These are phyloP conservation scores for Prolemur simus DNA, from an alignment of 2,113 vertebrate species.

Conservation along the genomic window DNA sequence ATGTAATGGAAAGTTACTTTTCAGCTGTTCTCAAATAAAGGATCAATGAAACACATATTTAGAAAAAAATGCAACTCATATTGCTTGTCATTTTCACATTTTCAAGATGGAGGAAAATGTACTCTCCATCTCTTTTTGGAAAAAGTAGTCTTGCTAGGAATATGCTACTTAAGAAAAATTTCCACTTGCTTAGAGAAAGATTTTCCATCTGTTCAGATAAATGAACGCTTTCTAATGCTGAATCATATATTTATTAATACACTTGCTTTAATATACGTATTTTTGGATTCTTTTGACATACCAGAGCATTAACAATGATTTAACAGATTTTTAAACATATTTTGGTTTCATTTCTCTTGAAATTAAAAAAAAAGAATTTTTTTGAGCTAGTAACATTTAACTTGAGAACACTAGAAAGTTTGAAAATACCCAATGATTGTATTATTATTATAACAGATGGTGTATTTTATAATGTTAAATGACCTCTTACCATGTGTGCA, in stretches of 20 bases:
- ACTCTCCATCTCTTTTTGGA: not conserved
- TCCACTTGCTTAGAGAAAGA: not conserved
- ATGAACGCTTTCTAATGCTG: not conserved
- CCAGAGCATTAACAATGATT: not conserved
- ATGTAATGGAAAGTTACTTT: conserved; percentile 52
- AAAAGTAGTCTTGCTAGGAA: not conserved
- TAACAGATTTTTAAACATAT: not conserved
- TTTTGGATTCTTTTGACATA: not conserved
- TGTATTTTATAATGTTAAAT: not conserved
- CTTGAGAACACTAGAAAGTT: not conserved
- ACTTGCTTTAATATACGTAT: not conserved
- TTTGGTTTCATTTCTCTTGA: not conserved
- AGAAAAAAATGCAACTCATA: not conserved
- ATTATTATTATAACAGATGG: not conserved
- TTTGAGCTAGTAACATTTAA: not conserved
- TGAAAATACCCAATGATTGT: conserved; percentile 24
- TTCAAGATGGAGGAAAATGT: conserved; percentile 41
- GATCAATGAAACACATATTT: conserved; percentile 46
- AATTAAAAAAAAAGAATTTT: not conserved
- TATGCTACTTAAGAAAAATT: not conserved
- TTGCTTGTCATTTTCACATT: conserved; percentile 41
- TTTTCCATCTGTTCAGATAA: not conserved
- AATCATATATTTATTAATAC: conserved; percentile 35
- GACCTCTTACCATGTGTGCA: not conserved
- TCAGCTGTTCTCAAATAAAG: conserved; percentile 50